These are phyloP conservation scores for Epinephelus cyanopodus DNA, from an alignment of 2,113 vertebrate species.

Conservation along the genomic window DNA sequence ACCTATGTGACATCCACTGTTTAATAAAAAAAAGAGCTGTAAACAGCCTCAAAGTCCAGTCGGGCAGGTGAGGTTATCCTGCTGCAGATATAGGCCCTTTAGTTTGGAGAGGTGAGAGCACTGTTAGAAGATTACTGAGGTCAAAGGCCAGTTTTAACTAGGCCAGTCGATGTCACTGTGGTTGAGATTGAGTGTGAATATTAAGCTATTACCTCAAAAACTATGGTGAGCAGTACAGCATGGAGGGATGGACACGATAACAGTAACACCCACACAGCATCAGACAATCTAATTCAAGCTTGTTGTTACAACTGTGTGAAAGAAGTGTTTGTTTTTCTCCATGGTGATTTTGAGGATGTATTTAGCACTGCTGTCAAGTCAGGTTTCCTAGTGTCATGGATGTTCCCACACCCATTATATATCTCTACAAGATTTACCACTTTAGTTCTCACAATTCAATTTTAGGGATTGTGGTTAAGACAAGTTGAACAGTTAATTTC, in stretches of 20 bases:
- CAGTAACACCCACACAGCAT: not conserved
- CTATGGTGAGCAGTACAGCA: not conserved
- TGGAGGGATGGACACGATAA: not conserved
- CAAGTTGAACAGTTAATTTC: not conserved
- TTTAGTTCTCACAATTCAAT: not conserved
- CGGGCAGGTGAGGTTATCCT: not conserved
- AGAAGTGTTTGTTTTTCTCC: not conserved
- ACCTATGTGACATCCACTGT: not conserved
- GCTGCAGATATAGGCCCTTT: conserved; percentile 2
- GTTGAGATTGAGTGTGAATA: not conserved
- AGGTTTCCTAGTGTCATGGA: not conserved
- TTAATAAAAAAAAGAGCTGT: conserved; percentile 4
- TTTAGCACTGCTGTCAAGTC: not conserved
- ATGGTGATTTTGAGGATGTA: not conserved
- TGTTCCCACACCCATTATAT: no score
- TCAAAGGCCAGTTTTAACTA: conserved; percentile 23
- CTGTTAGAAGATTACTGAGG: not conserved
- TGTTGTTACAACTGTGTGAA: not conserved
- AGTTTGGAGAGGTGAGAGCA: not conserved
- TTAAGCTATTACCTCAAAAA: not conserved
- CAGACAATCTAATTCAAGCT: no score
- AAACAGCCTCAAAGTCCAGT: conserved; percentile 27
- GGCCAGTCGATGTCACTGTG: not conserved
- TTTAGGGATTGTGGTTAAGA: not conserved
- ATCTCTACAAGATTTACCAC: no score